Percentiles rank a stretch among this genome's conserved stretches.
Conservation (phyloP, 2,113 vertebrate species). For the Proterorhinus semilunaris region DNA sequence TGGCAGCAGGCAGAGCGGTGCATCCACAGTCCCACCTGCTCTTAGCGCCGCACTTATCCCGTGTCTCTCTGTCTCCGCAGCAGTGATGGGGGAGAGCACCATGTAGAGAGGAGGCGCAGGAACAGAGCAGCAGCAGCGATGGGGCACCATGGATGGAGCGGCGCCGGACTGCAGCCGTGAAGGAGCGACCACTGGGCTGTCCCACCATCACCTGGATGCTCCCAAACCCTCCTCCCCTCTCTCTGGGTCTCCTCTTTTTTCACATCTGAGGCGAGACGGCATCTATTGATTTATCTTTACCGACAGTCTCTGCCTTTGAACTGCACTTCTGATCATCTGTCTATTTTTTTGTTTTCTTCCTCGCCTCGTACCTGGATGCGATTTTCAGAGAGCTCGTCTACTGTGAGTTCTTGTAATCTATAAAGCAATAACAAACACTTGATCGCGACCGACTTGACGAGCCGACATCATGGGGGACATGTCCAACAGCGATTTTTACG, state of each 20-base stretch:
- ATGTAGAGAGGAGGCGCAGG: conserved; percentile 84
- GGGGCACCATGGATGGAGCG: conserved; percentile 89
- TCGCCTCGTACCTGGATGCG: conserved; percentile 41
- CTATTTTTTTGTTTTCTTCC: conserved; percentile 7
- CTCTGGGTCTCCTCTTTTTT: conserved; percentile 50
- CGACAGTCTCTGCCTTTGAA: conserved; percentile 39
- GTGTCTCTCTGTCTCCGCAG: conserved; percentile 67
- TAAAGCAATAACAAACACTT: conserved; percentile 72
- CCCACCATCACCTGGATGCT: conserved; percentile 70
- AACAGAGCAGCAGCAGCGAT: conserved; percentile 81
- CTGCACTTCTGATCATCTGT: conserved; percentile 15
- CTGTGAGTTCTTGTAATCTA: conserved; percentile 54
- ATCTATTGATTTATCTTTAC: conserved; percentile 29
- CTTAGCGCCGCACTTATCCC: conserved; percentile 50
- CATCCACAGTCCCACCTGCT: conserved; percentile 55
- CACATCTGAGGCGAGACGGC: conserved; percentile 49
- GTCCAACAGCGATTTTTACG: conserved; percentile 98
- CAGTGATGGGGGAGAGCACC: conserved; percentile 86
- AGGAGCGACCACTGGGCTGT: conserved; percentile 79
- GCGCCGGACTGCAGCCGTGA: conserved; percentile 90
- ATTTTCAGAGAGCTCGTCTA: conserved; percentile 29
- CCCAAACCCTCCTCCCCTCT: conserved; percentile 45
- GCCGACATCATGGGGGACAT: conserved; percentile 92
- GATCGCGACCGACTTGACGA: conserved; percentile 52
- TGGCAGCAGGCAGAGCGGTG: conserved; percentile 40